Evolutionary conservation across 2,888 invertebrate species (phyloP).

Genomic region (Aleiodes testaceus): DNA sequence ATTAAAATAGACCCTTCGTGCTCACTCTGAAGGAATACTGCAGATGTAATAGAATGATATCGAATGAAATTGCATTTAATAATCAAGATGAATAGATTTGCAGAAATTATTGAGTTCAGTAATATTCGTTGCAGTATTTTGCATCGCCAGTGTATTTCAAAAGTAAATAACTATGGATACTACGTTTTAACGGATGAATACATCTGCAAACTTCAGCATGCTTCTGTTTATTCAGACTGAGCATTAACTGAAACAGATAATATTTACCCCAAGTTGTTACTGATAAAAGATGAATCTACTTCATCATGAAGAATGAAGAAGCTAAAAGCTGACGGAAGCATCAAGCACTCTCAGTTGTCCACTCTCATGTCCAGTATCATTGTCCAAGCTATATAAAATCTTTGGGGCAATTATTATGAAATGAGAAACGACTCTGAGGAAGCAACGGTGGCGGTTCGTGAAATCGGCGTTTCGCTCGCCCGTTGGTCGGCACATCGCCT

Average conservation of each 20-base stretch:
- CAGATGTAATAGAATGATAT: too few species aligned
- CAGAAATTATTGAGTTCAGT: too few species aligned
- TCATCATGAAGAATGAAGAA: neutral
- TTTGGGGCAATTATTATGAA: slow-evolving; percentile 53
- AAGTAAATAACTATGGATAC: neutral
- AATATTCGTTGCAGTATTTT: neutral
- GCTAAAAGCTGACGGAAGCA: neutral
- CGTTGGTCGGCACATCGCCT: slow-evolving; percentile 37
- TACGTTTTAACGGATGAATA: neutral
- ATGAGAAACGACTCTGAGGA: slow-evolving; percentile 62
- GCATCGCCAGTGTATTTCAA: neutral
- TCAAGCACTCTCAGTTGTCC: slow-evolving; percentile 37
- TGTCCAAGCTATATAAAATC: slow-evolving; percentile 50
- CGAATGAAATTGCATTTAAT: too few species aligned
- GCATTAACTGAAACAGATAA: neutral
- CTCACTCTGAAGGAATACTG: too few species aligned
- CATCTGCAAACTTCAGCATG: neutral
- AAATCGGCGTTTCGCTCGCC: slow-evolving; percentile 46
- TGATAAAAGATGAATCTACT: neutral
- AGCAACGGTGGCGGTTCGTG: slow-evolving; percentile 47
- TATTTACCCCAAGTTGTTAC: neutral
- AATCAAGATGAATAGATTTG: too few species aligned
- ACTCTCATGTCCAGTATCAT: slow-evolving; percentile 16
- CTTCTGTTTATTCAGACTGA: neutral
- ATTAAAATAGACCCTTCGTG: slow-evolving; percentile 5